Conservation (phyloP, 2,113 vertebrate genomes). For the Polyodon spathula region DNA sequence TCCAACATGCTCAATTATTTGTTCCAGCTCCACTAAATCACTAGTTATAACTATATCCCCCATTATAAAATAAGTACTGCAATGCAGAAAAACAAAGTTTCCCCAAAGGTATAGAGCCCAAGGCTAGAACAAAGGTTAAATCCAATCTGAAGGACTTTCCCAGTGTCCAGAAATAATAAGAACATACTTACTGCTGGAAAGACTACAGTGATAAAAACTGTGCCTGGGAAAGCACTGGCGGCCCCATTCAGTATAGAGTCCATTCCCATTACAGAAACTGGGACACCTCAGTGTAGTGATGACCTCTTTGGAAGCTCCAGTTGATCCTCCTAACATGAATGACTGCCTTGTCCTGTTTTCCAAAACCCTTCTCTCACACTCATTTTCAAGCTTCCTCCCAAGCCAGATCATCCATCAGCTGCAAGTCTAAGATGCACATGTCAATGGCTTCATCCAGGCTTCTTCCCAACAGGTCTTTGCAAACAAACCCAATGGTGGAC, state of each 20-base stretch:
- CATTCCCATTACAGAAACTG: constrained; percentile 54
- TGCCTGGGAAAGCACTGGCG: constrained; percentile 54
- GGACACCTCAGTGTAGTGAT: constrained; percentile 52
- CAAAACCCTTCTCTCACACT: constrained; percentile 61
- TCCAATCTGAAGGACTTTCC: too few relatives aligned
- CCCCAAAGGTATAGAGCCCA: too few relatives aligned
- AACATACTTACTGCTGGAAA: constrained; percentile 51
- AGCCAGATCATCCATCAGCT: constrained; percentile 63
- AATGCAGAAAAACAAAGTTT: too few relatives aligned
- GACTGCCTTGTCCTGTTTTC: constrained; percentile 37
- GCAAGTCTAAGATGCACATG: constrained; percentile 63
- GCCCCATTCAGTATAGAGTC: constrained; percentile 53
- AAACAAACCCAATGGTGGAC: constrained; percentile 55
- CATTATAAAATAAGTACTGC: too few relatives aligned
- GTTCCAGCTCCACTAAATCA: too few relatives aligned
- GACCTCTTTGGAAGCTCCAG: constrained; percentile 30
- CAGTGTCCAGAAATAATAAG: too few relatives aligned
- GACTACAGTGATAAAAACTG: constrained; percentile 59
- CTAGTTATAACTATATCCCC: too few relatives aligned
- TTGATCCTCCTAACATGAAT: constrained; percentile 15
- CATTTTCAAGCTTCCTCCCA: constrained; percentile 67
- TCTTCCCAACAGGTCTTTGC: constrained; percentile 52
- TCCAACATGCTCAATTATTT: too few relatives aligned
- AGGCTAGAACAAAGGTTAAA: too few relatives aligned
- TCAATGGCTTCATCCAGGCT: constrained; percentile 55